Base-by-base conservation (phyloP, 1,140 invertebrate species). In the Tetranychus urticae region DNA sequence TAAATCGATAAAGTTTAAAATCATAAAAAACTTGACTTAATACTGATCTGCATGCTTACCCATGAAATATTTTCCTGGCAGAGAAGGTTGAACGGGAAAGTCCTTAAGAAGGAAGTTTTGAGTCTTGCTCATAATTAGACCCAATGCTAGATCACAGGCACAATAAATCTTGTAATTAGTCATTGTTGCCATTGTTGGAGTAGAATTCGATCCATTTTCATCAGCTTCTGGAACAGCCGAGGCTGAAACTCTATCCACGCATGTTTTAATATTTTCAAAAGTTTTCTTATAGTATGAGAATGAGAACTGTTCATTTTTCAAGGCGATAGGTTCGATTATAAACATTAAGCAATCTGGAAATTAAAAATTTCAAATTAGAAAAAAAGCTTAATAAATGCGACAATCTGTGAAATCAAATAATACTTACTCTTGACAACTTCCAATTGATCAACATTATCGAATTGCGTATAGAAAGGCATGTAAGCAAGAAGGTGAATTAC, bases 281-380 rank as follows among this genome's bases (percentile, higher is more conserved):
- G 96, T 79, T 83, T 78, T 69, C 52, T 91, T 89, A 70, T 93
- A 94, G 75, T 96, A 96, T n/a, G 85, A 82, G 72, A 87, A 91
- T 69, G 86, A 92, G 72, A 92, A 94, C 67, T 84, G 85, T 67
- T 96, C 90, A 67, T 87, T 91, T 71, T 88, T 88, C 0, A 80
- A 82, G 62, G 94, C 88, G 2, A 96, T 76, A 6, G 90, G 88
- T 71, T 97, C 92, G 65, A 97, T 73, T 55, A 96, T 81, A 69
- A 93, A 92, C 82, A 86, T 90, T 10, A 97, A 74, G 72, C 90
- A 94, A 47, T 64, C 58, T 65, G 54, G 61, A 64, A 60, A 35
- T 8, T 48, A 33, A n/a, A 42, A 65, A 56, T 23, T 56, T 36
- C 39, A 56, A 64, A 42, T 46, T 35, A 5, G 12, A n/a, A 60